A percentile compares a stretch with the other conserved stretches of the same genome.
Conservation (phyloP, 2,113 vertebrate genomes). For the Rhinolophus ferrumequinum region DNA sequence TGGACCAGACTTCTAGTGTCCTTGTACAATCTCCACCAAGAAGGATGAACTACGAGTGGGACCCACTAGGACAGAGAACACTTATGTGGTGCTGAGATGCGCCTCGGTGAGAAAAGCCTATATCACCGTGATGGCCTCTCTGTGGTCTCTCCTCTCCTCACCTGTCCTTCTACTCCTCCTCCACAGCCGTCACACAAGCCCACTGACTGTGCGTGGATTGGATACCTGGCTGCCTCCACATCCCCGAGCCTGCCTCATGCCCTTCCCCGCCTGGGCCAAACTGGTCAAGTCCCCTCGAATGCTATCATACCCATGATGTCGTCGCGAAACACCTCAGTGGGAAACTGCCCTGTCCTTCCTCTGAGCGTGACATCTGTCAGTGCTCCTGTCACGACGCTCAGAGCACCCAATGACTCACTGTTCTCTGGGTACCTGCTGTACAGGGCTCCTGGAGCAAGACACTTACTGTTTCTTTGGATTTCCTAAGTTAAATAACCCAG, state of each 20-base stretch:
- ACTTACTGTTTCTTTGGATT: neutral
- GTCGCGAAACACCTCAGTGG: neutral
- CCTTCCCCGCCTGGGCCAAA: neutral
- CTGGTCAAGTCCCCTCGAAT: rapidly evolving
- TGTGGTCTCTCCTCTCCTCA: neutral
- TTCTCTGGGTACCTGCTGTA: rapidly evolving
- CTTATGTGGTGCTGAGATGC: neutral
- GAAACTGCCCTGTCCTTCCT: neutral
- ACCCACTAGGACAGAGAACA: neutral
- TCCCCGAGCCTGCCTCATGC: neutral
- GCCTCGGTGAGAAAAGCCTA: neutral
- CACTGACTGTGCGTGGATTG: neutral
- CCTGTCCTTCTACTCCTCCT: neutral
- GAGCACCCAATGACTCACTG: neutral
- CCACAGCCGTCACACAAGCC: neutral
- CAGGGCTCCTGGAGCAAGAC: neutral
- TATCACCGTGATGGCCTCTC: neutral
- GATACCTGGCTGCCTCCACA: neutral
- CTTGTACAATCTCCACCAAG: neutral
- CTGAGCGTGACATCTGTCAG: neutral
- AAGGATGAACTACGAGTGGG: neutral
- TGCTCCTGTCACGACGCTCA: neutral
- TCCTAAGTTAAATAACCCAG: neutral
- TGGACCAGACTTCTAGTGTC: slow-evolving; percentile 41
- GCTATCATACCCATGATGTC: neutral